Conservation (phyloP, 2,113 vertebrate genomes). For the Poeciliopsis turrubarensis region DNA sequence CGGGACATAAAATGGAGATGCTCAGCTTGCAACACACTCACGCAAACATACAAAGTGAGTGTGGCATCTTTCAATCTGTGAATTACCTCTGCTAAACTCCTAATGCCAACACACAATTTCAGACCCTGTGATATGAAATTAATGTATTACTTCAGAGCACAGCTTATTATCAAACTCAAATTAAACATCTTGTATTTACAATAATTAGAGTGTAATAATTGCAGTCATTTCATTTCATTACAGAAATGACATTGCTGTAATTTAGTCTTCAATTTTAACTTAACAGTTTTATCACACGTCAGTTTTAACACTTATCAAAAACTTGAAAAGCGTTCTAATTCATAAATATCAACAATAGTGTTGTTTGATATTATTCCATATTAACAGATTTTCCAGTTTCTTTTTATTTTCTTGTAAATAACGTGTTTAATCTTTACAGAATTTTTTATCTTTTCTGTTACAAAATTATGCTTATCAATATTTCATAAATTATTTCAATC, state of each 20-base stretch:
- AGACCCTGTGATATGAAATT: neutral
- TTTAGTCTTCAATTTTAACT: conserved; percentile 48
- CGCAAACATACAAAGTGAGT: neutral
- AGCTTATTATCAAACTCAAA: conserved; percentile 28
- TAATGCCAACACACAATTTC: neutral
- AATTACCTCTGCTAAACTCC: conserved; percentile 9
- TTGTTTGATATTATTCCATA: neutral
- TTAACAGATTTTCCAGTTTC: neutral
- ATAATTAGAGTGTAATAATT: conserved; percentile 56
- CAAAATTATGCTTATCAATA: neutral
- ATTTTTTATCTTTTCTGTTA: neutral
- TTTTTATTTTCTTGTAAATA: neutral
- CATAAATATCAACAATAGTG: neutral
- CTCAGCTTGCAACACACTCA: neutral
- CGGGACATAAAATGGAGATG: neutral
- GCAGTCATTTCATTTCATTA: conserved; percentile 53
- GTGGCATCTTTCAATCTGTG: neutral
- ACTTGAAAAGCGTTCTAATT: conserved; percentile 16
- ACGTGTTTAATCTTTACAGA: neutral
- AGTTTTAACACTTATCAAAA: conserved; percentile 26
- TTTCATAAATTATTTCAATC: conserved; percentile 19
- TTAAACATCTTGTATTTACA: conserved; percentile 51
- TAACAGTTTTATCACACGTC: conserved; percentile 43
- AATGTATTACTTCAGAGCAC: conserved; percentile 3
- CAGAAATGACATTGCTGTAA: conserved; percentile 47